Percentiles rank a stretch among this genome's conserved stretches.
phyloP scores from a whole-genome alignment of 2,113 vertebrate species.

The Pangasianodon gigas region DNA sequence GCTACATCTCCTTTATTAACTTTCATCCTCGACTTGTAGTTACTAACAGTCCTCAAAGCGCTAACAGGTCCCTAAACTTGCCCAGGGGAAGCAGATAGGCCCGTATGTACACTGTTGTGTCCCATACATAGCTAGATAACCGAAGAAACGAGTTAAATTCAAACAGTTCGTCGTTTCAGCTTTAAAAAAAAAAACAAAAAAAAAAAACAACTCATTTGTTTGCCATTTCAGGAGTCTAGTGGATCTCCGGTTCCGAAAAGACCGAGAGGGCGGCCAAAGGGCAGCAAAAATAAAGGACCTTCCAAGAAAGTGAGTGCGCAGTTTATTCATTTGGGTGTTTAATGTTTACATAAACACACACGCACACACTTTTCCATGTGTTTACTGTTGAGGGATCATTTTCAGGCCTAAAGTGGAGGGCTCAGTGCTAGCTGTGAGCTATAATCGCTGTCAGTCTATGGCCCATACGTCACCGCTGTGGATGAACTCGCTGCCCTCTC shows the following conservation, averaged over 20 bases:
- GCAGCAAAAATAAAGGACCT: conserved; percentile 55
- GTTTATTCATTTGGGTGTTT: not conserved
- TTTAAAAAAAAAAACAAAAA: not conserved
- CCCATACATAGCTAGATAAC: too few species aligned
- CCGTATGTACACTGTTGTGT: not conserved
- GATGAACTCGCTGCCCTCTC: conserved; percentile 53
- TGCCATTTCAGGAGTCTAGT: conserved; percentile 37
- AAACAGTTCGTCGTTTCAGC: not conserved
- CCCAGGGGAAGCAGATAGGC: not conserved
- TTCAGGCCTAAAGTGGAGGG: conserved; percentile 30
- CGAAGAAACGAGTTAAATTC: not conserved
- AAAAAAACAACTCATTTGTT: not conserved
- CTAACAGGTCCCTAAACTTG: not conserved
- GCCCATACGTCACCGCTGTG: conserved; percentile 38
- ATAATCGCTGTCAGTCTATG: conserved; percentile 39
- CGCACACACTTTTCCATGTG: not conserved
- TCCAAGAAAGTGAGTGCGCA: conserved; percentile 47
- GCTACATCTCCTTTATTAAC: not conserved
- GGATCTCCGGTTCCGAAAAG: conserved; percentile 50
- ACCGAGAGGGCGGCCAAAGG: conserved; percentile 55
- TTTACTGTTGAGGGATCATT: conserved; percentile 30
- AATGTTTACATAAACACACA: conserved; percentile 5
- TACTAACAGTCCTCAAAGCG: not conserved
- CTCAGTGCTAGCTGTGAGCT: conserved; percentile 22
- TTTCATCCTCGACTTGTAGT: not conserved